Conservation (phyloP, 1,140 invertebrate genomes). For the Musca vetustissima region DNA sequence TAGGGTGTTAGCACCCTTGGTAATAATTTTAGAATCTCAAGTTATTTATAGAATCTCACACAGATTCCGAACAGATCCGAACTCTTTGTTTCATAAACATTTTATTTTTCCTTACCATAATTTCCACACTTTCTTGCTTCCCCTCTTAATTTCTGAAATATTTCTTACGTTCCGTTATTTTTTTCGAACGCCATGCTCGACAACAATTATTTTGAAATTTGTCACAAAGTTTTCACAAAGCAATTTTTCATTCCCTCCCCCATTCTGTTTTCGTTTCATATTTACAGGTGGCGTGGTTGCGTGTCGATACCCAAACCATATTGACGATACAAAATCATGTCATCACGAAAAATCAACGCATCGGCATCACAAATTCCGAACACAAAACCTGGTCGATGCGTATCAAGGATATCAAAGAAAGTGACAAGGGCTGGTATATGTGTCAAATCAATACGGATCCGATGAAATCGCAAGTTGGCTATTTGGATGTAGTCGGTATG, state of each 20-base stretch:
- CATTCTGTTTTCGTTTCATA: conserved; percentile 8
- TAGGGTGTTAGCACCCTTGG: no score
- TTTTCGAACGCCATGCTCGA: no score
- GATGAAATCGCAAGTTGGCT: conserved; percentile 86
- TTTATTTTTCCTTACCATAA: no score
- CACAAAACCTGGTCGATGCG: conserved; percentile 83
- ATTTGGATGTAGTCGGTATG: conserved; percentile 84
- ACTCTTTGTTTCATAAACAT: no score
- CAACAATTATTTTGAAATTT: no score
- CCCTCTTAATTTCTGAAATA: no score
- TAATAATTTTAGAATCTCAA: no score
- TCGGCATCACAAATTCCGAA: conserved; percentile 82
- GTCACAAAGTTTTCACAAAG: no score
- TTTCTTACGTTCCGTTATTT: no score
- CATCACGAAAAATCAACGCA: conserved; percentile 86
- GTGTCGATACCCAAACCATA: conserved; percentile 93
- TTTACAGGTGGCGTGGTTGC: conserved; percentile 80
- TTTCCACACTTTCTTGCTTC: no score
- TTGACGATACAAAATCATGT: conserved; percentile 87
- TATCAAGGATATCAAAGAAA: conserved; percentile 71
- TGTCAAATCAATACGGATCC: conserved; percentile 84
- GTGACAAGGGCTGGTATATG: conserved; percentile 84
- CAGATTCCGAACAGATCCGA: no score
- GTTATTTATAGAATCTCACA: no score
- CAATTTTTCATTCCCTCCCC: neutral